phyloP scores from a whole-genome alignment of 1,140 invertebrate genomes.

The Nebria ingens region DNA sequence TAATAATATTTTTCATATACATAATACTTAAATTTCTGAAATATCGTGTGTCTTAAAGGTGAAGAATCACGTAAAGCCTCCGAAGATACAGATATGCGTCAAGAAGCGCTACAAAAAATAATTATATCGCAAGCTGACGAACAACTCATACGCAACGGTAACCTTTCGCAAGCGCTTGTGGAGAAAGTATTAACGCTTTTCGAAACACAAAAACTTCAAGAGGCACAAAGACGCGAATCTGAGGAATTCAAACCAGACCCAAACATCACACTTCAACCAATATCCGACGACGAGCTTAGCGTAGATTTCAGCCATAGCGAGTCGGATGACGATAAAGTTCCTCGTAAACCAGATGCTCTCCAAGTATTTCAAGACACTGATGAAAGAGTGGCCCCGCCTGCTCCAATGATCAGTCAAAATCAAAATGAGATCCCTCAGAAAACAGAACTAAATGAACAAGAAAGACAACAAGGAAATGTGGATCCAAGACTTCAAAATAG shows the following conservation, averaged over 20 bases:
- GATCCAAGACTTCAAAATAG: background rate
- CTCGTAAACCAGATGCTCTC: constrained; percentile 23
- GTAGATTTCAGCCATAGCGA: constrained; percentile 17
- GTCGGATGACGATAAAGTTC: constrained; percentile 13
- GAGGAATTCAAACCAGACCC: constrained; percentile 17
- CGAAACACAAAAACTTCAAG: constrained; percentile 64
- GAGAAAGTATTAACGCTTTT: constrained; percentile 69
- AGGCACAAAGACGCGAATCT: constrained; percentile 57
- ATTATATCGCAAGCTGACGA: constrained; percentile 77
- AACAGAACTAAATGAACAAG: background rate
- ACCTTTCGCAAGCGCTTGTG: constrained; percentile 62
- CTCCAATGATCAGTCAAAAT: constrained; percentile 2
- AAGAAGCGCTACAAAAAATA: constrained; percentile 55
- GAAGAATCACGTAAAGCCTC: constrained; percentile 33
- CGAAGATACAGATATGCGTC: constrained; percentile 41
- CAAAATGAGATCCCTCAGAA: background rate
- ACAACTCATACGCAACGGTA: constrained; percentile 46
- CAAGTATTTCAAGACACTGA: constrained; percentile 40
- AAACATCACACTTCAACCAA: constrained; percentile 26
- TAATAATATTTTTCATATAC: too few species aligned
- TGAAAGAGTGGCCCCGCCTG: constrained; percentile 30
- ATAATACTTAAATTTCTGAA: too few species aligned
- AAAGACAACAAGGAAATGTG: background rate
- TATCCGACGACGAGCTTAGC: constrained; percentile 37
- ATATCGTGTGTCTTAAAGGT: too few species aligned